Evolutionary conservation across 2,113 vertebrate species (phyloP).

Genomic region (Mobula hypostoma): DNA sequence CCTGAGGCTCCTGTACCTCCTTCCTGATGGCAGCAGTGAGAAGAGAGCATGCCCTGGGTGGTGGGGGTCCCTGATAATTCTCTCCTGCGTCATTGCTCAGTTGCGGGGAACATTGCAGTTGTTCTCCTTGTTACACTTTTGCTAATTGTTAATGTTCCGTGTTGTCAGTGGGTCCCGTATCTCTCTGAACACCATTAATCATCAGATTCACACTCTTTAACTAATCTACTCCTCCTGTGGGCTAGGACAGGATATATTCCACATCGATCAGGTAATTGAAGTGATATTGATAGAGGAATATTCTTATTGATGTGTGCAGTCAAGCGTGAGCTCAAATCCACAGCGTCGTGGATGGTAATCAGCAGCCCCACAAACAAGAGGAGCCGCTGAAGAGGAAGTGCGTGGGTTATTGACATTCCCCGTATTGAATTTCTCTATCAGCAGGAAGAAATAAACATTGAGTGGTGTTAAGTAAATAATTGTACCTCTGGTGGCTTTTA

Average conservation of each 20-base stretch:
- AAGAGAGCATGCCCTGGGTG: no score
- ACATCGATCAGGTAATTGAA: not conserved
- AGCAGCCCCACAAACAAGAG: not conserved
- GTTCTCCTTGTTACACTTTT: no score
- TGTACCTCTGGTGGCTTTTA: not conserved
- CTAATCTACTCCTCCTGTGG: not conserved
- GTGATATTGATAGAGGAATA: not conserved
- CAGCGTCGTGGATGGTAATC: not conserved
- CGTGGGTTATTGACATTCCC: not conserved
- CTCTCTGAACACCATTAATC: no score
- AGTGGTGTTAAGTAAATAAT: not conserved
- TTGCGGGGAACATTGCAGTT: no score
- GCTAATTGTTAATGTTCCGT: no score
- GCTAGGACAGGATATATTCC: not conserved
- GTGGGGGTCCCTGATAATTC: no score
- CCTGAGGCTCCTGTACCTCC: no score
- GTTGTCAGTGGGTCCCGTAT: no score
- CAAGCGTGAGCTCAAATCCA: not conserved
- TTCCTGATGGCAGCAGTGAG: no score
- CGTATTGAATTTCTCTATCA: not conserved
- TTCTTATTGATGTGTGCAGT: conserved; percentile 4
- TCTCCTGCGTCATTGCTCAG: no score
- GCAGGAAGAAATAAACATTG: conserved; percentile 21
- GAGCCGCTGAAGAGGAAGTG: not conserved
- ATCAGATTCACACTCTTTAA: no score